Base-by-base conservation (phyloP, 2,797 vertebrate genomes). In the Simalia tracyae region DNA sequence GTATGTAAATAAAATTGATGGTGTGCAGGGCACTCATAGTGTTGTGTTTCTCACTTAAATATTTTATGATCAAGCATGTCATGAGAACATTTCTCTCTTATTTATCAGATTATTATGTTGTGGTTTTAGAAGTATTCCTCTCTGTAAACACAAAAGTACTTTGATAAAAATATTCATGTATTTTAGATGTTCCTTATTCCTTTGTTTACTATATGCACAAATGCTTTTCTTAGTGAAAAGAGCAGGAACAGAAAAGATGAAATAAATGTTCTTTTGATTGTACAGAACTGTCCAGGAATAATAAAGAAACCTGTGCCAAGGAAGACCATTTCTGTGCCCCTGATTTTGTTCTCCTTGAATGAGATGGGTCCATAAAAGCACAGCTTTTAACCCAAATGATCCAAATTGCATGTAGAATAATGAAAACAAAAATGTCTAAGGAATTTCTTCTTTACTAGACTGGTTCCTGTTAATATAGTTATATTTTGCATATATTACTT, bases 71-170 rank as follows among this genome's bases (percentile, higher is more conserved):
- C 42, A 22, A 81, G 72, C 22, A 81, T 46, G 42, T 5, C 76
- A 46, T 46, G 76, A 81, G 46, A 81, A 81, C 42, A 81, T 72
- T 89, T 63, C 9, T 59, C 26, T 87, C 54, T 19, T 64, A 19
- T 81, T 19, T 14, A 54, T n/a, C 19, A 81, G n/a, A 46, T 46
- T 50, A 81, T 61, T 76, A 22, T 31, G 6, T 36, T 31, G 46
- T 91, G 24, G 24, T 59, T 91, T 76, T 76, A 61, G 14, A 72
- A 56, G 28, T 84, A 68, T 68, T 85, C 28, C 28, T 54, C 17
- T 88, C 24, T 63, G 24, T 91, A 89, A 91, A 72, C 42, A 89
- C 54, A 88, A 54, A 93, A 91, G 85, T 88, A 26, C 56, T 91
- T 81, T 61, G n/a, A 42, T 54, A 88, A 89, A 90, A 93, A 72